A percentile compares a stretch with the other conserved stretches of the same genome.
Conservation (phyloP, 2,888 invertebrate species). For the Drosophila borealis region DNA sequence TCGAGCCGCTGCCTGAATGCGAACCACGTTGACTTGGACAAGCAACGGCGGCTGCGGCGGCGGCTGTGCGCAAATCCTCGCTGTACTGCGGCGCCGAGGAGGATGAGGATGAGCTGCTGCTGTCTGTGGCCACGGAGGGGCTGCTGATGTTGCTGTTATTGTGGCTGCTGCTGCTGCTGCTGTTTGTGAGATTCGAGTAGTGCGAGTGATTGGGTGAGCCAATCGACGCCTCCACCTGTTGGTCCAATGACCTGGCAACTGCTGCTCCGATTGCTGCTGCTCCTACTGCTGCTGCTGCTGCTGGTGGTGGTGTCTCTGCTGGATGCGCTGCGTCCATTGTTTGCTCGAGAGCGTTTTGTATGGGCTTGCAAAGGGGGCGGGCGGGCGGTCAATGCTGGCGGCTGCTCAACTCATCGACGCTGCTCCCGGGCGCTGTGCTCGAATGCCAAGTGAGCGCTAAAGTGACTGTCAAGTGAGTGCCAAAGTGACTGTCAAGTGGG, state of each 20-base stretch:
- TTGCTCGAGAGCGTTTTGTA: constrained; percentile 3
- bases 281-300: constrained; percentile 21
- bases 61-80: constrained; percentile 66
- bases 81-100: constrained; percentile 82
- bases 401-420: constrained; percentile 73
- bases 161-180: constrained; percentile 54
- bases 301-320: constrained; percentile 22
- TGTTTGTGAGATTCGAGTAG: constrained; percentile 79
- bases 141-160: constrained; percentile 53
- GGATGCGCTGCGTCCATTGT: constrained; percentile 64
- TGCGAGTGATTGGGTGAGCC: constrained; percentile 73
- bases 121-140: constrained; percentile 54
- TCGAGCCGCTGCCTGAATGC: constrained; percentile 74
- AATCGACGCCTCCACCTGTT: constrained; percentile 61
- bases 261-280: constrained; percentile 12
- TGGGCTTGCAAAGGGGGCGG: constrained; percentile 17
- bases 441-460: constrained; percentile 43
- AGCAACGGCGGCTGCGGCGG: constrained; percentile 32
- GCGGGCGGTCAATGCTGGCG: neutral
- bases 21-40: constrained; percentile 57
- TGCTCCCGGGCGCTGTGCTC: constrained; percentile 56
- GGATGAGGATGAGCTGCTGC: constrained; percentile 58
- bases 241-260: constrained; percentile 70
- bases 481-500: constrained; percentile 61
- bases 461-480: constrained; percentile 57